A percentile compares a stretch with the other conserved stretches of the same genome.
Evolutionary conservation across 2,888 invertebrate species (phyloP).

Genomic region (Tubiluchus corallicola): DNA sequence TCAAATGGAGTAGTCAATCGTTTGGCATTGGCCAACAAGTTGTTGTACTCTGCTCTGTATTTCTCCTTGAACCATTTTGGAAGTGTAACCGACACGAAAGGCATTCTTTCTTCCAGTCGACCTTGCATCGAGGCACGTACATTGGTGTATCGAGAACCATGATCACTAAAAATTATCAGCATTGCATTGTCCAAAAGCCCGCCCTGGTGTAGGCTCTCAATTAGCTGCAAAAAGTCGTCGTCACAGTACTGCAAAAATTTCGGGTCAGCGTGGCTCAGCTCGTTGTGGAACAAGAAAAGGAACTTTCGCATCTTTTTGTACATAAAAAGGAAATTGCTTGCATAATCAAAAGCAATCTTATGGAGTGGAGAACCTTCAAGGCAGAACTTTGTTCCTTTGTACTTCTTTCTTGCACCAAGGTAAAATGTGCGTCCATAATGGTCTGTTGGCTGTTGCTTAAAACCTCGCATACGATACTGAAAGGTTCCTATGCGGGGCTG

Average conservation of each 20-base stretch:
- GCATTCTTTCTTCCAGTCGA: conserved; percentile 72
- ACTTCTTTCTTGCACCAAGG: conserved; percentile 41
- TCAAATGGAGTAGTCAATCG: conserved; percentile 72
- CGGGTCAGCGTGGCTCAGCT: conserved; percentile 67
- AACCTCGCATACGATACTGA: conserved; percentile 72
- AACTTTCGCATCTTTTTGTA: conserved; percentile 55
- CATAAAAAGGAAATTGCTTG: conserved; percentile 37
- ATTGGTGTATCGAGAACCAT: conserved; percentile 57
- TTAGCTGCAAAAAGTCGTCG: conserved; percentile 38
- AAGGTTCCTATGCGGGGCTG: conserved; percentile 65
- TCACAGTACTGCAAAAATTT: conserved; percentile 59
- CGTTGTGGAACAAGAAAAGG: conserved; percentile 67
- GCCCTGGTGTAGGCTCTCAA: conserved; percentile 39
- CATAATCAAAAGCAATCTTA: conserved; percentile 26
- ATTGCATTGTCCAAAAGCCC: conserved; percentile 56
- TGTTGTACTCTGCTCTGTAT: conserved; percentile 40
- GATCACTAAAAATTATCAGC: conserved; percentile 76
- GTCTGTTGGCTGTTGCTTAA: conserved; percentile 60
- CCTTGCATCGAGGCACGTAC: conserved; percentile 71
- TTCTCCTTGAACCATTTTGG: conserved; percentile 45
- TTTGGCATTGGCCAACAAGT: conserved; percentile 40
- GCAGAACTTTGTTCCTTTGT: conserved; percentile 40
- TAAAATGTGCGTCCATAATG: conserved; percentile 72
- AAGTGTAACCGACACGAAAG: conserved; percentile 59
- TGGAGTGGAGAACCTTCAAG: conserved; percentile 52